Percentiles rank a stretch among this genome's conserved stretches.
phyloP scores from a whole-genome alignment of 2,797 vertebrate genomes.

The Enoplosus armatus region DNA sequence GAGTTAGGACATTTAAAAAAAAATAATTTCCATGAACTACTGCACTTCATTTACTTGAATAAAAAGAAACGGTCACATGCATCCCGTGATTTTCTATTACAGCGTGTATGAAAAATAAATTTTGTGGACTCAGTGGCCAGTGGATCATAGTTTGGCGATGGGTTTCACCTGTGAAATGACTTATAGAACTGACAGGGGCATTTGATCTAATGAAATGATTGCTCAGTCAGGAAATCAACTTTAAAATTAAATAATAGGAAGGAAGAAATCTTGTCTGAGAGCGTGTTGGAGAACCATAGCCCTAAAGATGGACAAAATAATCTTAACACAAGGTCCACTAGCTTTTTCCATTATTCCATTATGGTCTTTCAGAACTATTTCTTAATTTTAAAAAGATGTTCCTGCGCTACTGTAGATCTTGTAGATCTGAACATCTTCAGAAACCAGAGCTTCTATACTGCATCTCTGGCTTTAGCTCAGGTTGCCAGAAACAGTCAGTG shows the following conservation, averaged over 20 bases:
- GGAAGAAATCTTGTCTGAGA: not conserved
- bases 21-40: not conserved
- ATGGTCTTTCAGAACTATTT: too few species aligned
- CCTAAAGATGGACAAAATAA: not conserved
- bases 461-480: too few species aligned
- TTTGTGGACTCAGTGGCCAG: not conserved
- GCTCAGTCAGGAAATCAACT: not conserved
- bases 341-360: not conserved
- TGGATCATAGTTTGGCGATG: not conserved
- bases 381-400: too few species aligned
- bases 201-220: not conserved
- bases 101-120: not conserved
- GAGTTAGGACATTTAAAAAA: not conserved
- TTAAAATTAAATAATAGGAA: not conserved
- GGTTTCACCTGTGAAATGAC: not conserved
- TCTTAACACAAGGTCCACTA: not conserved
- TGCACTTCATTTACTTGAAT: not conserved
- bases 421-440: too few species aligned
- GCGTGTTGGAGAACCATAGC: not conserved
- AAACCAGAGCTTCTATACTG: too few species aligned
- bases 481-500: too few species aligned
- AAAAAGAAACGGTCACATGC: not conserved
- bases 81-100: not conserved
- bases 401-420: too few species aligned
- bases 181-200: too few species aligned